These are phyloP conservation scores for Microctenopoma lineatum DNA, from an alignment of 2,797 vertebrate species.

Conservation along the genomic window DNA sequence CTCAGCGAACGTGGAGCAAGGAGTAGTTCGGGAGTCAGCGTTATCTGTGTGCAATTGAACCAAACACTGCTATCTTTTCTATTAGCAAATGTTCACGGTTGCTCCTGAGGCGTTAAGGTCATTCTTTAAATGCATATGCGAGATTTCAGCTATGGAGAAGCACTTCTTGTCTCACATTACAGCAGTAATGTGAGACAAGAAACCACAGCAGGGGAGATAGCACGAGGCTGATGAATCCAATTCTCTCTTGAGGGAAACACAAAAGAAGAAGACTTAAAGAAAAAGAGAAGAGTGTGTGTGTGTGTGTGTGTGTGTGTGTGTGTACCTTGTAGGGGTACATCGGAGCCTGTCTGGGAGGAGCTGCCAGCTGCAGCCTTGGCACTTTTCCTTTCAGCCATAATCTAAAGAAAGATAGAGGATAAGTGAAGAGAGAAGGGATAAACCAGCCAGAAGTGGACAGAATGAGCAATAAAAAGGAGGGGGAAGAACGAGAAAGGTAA, in stretches of 20 bases:
- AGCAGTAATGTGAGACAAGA: conserved; percentile 40
- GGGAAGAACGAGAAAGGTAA: not conserved
- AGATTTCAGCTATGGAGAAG: conserved; percentile 37
- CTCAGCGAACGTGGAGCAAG: conserved; percentile 21
- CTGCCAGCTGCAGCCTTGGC: conserved; percentile 93
- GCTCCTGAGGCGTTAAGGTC: conserved; percentile 30
- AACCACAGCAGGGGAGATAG: conserved; percentile 30
- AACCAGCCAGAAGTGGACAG: conserved; percentile 3
- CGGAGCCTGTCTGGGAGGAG: conserved; percentile 89
- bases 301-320: conserved; percentile 38
- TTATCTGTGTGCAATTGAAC: conserved; percentile 52
- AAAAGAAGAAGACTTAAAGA: conserved; percentile 39
- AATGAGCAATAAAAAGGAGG: not conserved
- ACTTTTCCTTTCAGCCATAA: conserved; percentile 98
- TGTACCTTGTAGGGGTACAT: conserved; percentile 96
- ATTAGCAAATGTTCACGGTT: conserved; percentile 47
- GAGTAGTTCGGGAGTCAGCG: conserved; percentile 49
- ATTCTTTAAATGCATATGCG: conserved; percentile 7
- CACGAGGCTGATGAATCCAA: conserved; percentile 44
- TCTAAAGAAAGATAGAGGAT: conserved; percentile 78
- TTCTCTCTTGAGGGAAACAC: conserved; percentile 46
- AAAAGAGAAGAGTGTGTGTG: conserved; percentile 32
- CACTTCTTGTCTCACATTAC: no score
- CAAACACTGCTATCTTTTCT: conserved; percentile 49
- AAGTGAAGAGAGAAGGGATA: conserved; percentile 12